Evolutionary conservation across 2,888 invertebrate species (phyloP).

Genomic region (Cataglyphis cursor): DNA sequence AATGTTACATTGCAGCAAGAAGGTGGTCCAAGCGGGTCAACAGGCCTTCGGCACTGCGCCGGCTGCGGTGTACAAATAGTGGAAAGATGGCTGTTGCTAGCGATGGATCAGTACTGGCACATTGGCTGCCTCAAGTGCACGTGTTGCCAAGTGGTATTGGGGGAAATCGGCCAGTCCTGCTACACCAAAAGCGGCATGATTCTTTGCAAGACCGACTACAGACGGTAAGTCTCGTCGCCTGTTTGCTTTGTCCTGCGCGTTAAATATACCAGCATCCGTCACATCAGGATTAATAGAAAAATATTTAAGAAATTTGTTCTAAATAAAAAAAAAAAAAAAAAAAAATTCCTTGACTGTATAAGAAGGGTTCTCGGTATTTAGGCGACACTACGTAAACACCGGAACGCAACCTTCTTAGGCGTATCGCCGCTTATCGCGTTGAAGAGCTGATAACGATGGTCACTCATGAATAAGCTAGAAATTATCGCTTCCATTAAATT

Average conservation of each 20-base stretch:
- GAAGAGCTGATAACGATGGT: constrained; percentile 26
- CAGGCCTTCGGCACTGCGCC: constrained; percentile 92
- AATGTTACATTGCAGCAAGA: constrained; percentile 83
- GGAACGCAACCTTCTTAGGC: constrained; percentile 8
- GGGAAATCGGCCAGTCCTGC: constrained; percentile 96
- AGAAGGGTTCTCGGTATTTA: neutral
- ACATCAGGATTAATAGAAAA: too few species aligned
- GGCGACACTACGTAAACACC: neutral
- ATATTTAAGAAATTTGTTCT: neutral
- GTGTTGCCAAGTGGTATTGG: constrained; percentile 95
- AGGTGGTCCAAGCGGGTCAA: constrained; percentile 83
- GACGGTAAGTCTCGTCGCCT: constrained; percentile 91
- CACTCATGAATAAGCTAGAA: constrained; percentile 45
- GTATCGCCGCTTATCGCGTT: constrained; percentile 32
- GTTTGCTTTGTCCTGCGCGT: neutral
- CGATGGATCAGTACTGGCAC: constrained; percentile 98
- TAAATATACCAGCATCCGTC: neutral
- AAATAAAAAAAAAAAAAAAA: neutral
- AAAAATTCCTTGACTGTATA: too few species aligned
- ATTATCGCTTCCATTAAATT: constrained; percentile 47
- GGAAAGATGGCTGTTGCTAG: constrained; percentile 96
- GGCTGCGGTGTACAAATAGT: constrained; percentile 97
- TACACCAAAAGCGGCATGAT: constrained; percentile 97
- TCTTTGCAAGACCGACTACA: constrained; percentile 97
- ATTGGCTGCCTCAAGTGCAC: constrained; percentile 97